Evolutionary conservation across 2,113 vertebrate genomes (phyloP).

Genomic region (Tetraodon nigroviridis): DNA sequence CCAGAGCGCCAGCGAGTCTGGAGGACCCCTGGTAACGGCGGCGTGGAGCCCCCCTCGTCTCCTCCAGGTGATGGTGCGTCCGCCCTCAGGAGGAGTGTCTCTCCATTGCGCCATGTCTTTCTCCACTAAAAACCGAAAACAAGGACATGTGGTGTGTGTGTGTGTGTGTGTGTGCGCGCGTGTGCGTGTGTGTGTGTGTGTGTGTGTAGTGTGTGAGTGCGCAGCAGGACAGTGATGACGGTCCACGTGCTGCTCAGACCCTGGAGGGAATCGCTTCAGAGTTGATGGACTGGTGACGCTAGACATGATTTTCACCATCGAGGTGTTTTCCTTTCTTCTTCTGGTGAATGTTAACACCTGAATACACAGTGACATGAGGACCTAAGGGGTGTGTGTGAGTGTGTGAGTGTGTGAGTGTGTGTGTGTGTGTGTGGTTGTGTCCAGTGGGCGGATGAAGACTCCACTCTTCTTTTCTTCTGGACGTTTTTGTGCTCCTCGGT

Average conservation of each 20-base stretch:
- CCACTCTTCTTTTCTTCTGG: constrained; percentile 55
- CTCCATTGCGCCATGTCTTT: constrained; percentile 66
- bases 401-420: constrained; percentile 22
- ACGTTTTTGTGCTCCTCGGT: constrained; percentile 42
- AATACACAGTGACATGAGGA: constrained; percentile 65
- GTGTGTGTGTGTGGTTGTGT: constrained; percentile 17
- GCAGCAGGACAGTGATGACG: constrained; percentile 25
- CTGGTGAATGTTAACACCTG: constrained; percentile 65
- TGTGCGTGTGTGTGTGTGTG: constrained; percentile 44
- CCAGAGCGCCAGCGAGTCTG: constrained; percentile 94
- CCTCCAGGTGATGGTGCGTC: constrained; percentile 55
- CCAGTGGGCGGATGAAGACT: constrained; percentile 49
- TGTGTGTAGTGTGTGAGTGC: no score
- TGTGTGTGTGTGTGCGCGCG: constrained; percentile 56
- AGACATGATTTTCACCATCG: constrained; percentile 75
- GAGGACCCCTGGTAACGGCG: constrained; percentile 97
- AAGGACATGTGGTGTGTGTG: constrained; percentile 62
- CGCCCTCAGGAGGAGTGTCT: constrained; percentile 51
- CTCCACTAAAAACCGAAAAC: constrained; percentile 51
- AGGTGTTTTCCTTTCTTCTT: constrained; percentile 47
- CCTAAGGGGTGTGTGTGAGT: constrained; percentile 41
- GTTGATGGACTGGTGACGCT: constrained; percentile 74
- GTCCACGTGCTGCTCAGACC: constrained; percentile 76
- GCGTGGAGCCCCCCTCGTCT: constrained; percentile 50
- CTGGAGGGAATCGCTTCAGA: constrained; percentile 78